Conservation (phyloP, 2,113 vertebrate species). For the Antechinus stuartii region DNA sequence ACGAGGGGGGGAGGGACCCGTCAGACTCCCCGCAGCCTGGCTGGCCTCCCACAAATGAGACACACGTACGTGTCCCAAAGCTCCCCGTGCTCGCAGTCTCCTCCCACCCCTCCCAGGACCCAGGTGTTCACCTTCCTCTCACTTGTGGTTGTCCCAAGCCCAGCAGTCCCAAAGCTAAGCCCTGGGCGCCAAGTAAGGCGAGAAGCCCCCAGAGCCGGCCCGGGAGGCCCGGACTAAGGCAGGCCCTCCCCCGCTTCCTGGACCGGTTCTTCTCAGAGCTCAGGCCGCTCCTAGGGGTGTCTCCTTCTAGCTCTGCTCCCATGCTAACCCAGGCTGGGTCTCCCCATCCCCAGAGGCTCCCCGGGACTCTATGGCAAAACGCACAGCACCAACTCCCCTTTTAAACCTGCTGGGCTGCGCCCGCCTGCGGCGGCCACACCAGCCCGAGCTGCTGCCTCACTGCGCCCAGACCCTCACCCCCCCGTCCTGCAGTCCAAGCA, state of each 20-base stretch:
- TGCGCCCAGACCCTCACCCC: no score
- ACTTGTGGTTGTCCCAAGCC: neutral
- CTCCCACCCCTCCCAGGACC: neutral
- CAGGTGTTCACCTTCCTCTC: neutral
- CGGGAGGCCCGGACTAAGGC: no score
- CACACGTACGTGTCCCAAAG: neutral
- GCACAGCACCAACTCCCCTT: no score
- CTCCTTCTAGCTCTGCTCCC: no score
- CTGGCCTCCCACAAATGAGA: neutral
- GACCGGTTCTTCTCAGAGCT: no score
- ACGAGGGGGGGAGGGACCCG: neutral
- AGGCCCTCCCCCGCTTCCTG: neutral
- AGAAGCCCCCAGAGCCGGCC: no score
- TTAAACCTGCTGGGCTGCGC: neutral
- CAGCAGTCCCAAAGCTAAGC: no score
- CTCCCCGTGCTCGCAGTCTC: neutral
- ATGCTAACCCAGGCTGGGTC: no score
- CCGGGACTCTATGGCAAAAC: accelerated
- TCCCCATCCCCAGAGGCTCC: neutral
- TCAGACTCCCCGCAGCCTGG: neutral
- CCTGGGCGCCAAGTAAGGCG: no score
- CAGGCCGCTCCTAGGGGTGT: neutral
- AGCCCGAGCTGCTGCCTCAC: neutral
- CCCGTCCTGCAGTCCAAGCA: no score
- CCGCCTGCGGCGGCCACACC: neutral